phyloP scores from a whole-genome alignment of 2,113 vertebrate genomes.

The Bagarius yarrelli region DNA sequence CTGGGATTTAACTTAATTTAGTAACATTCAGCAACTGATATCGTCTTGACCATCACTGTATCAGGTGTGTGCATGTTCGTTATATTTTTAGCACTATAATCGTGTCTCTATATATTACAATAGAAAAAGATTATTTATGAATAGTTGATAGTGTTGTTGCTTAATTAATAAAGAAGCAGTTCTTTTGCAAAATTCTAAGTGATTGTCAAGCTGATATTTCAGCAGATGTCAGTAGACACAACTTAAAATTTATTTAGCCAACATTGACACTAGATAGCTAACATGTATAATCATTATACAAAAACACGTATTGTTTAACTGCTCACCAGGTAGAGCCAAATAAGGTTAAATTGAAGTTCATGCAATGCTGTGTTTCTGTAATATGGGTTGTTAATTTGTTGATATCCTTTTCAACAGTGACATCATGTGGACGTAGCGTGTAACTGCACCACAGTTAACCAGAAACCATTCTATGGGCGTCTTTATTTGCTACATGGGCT shows the following conservation, averaged over 20 bases:
- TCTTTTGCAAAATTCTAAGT: not conserved
- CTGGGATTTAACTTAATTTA: not conserved
- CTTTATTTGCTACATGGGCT: not conserved
- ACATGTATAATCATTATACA: too few species aligned
- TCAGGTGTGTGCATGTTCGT: not conserved
- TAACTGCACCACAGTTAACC: not conserved
- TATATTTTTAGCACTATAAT: not conserved
- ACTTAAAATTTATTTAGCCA: not conserved
- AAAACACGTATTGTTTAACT: too few species aligned
- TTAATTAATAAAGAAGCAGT: not conserved
- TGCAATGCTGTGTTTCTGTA: not conserved
- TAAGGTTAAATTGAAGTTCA: too few species aligned
- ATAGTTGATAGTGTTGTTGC: too few species aligned
- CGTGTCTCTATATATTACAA: not conserved
- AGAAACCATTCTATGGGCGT: not conserved
- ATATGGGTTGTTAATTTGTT: not conserved
- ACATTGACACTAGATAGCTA: not conserved
- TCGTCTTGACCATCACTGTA: not conserved
- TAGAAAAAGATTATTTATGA: too few species aligned
- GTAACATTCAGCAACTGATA: not conserved
- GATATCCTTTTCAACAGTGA: slow-evolving; percentile 41
- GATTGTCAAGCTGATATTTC: not conserved
- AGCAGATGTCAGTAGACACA: not conserved
- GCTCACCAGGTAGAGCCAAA: not conserved
- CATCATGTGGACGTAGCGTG: slow-evolving; percentile 37